Percentiles rank a stretch among this genome's conserved stretches.
Conservation (phyloP, 1,140 invertebrate species). For the Cyrtorhinus lividipennis region DNA sequence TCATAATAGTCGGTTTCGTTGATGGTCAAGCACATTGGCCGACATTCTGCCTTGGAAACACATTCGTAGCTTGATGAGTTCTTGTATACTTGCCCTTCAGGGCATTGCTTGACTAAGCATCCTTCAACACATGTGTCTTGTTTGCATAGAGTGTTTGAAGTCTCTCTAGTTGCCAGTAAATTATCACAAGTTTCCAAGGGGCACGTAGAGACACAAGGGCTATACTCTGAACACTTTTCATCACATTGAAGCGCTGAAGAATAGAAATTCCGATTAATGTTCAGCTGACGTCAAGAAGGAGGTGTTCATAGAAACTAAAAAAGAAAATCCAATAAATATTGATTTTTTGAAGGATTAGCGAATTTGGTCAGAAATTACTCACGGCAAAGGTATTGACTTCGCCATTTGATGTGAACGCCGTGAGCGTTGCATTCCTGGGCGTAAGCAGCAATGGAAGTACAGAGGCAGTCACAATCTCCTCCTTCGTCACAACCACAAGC, state of each 20-base stretch:
- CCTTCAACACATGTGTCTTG: constrained; percentile 63
- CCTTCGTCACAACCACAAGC: constrained; percentile 76
- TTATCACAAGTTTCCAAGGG: constrained; percentile 72
- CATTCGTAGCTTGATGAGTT: constrained; percentile 54
- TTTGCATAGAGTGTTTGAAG: constrained; percentile 41
- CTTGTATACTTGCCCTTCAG: constrained; percentile 48
- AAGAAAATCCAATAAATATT: constrained; percentile 7
- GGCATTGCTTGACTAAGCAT: constrained; percentile 56
- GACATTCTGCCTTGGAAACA: constrained; percentile 52
- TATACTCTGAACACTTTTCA: constrained; percentile 57
- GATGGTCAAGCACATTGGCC: constrained; percentile 49
- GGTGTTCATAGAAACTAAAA: not conserved
- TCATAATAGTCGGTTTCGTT: constrained; percentile 51
- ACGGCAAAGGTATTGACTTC: constrained; percentile 68
- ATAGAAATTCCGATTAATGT: too few species aligned
- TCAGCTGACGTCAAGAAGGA: too few species aligned
- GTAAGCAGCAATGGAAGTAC: constrained; percentile 73
- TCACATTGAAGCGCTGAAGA: constrained; percentile 71
- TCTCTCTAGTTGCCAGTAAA: constrained; percentile 26
- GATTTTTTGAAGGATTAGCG: not conserved
- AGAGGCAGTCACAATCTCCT: constrained; percentile 78
- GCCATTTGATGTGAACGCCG: constrained; percentile 61
- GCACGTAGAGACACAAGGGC: constrained; percentile 64
- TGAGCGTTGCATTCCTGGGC: constrained; percentile 60
- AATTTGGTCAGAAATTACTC: constrained; percentile 32